Evolutionary conservation across 2,113 vertebrate species (phyloP).

Genomic region (Sinocyclocheilus rhinocerous): DNA sequence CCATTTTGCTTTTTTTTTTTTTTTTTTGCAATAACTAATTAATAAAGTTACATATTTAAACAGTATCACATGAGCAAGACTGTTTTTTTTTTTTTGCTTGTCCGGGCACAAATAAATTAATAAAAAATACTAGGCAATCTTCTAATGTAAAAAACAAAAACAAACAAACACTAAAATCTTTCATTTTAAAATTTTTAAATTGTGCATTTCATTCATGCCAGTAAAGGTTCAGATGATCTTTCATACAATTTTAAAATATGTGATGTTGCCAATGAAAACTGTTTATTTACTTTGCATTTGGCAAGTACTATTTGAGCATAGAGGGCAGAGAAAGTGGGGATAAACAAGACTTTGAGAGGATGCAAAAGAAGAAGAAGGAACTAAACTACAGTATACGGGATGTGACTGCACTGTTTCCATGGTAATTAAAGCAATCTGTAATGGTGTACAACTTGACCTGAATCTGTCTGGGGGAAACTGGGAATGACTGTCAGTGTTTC

Average conservation of each 20-base stretch:
- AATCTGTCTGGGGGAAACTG: slow-evolving; percentile 7
- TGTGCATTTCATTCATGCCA: too few relatives aligned
- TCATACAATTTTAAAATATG: not conserved
- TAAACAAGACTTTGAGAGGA: not conserved
- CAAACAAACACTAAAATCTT: not conserved
- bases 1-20: not conserved
- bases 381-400: not conserved
- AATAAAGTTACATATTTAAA: not conserved
- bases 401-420: not conserved
- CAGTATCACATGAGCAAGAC: not conserved
- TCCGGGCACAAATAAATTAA: not conserved
- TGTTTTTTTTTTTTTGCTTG: too few relatives aligned
- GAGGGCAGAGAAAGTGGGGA: not conserved
- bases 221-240: not conserved
- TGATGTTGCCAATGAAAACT: not conserved
- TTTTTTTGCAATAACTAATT: too few relatives aligned
- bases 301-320: not conserved
- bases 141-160: too few relatives aligned
- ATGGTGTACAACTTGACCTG: not conserved
- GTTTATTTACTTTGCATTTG: not conserved
- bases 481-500: slow-evolving; percentile 1
- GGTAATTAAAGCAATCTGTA: slow-evolving; percentile 46
- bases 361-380: not conserved
- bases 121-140: not conserved
- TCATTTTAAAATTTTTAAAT: too few relatives aligned